Evolutionary conservation across 2,888 invertebrate genomes (phyloP), one percentile per base, ranked within the genome.

Genomic region (Lasioglossum calceatum): DNA sequence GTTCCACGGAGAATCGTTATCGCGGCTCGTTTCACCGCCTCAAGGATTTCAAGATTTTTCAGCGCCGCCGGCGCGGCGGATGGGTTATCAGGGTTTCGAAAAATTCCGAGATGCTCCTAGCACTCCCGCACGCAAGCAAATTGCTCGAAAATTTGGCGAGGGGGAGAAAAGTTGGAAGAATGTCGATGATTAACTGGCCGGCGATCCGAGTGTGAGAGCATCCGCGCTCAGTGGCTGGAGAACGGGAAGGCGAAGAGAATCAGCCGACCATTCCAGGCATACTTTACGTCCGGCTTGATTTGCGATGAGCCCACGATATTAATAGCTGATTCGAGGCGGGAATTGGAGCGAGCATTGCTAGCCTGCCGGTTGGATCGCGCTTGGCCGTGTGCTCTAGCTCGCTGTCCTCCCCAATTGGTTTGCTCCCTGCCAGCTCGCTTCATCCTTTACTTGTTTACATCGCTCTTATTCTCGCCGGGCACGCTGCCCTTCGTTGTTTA

Each of bases 271-370:
- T 92, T 92, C 92, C 92, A 88, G 89, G 88, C 92, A 92, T 92
- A 92, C 92, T 92, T 92, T 92, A 91, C 91, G 92, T 92, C 92
- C 91, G 88, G 92, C 89, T 92, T 92, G 92, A 92, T 92, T 92
- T 92, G 92, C 91, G 91, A 92, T 89, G 89, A 87, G 87, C 74
- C 88, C 89, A 79, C 84, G 88, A 91, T 92, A 92, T 92, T 92
- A 92, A 92, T 91, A 92, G 91, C 90, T 92, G 92, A 92, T 92
- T 92, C 92, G 90, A 89, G 88, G 84, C 90, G 88, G 90, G 92
- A 92, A 92, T 92, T 92, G 92, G 92, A 92, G 92, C 92, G 91
- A 87, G 89, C 87, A 87, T 88, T 87, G 87, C 79, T 27, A 73
- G 78, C 77, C 81, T 79, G 77, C 58, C 50, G 72, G 75, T 79